Evolutionary conservation across 2,797 vertebrate genomes (phyloP).

Genomic region (Hippopotamyrus pictus): DNA sequence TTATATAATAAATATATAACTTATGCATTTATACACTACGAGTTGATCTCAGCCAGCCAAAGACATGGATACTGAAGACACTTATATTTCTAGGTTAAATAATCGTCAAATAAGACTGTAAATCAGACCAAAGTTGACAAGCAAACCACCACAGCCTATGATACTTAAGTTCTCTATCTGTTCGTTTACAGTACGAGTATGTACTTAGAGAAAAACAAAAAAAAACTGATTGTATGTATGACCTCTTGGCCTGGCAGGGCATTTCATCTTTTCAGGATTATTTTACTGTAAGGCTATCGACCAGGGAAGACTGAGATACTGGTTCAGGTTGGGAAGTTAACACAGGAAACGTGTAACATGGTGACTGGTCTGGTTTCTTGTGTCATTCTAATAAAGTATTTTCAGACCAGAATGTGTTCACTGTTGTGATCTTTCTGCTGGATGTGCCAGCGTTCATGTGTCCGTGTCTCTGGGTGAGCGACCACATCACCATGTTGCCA

Average conservation of each 20-base stretch:
- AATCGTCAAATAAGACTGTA: constrained; percentile 24
- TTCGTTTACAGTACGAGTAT: constrained; percentile 80
- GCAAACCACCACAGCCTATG: constrained; percentile 71
- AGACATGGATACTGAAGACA: constrained; percentile 50
- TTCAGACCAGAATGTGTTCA: constrained; percentile 32
- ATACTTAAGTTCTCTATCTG: constrained; percentile 75
- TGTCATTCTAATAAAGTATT: constrained; percentile 48
- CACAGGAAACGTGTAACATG: constrained; percentile 39
- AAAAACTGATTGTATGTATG: constrained; percentile 73
- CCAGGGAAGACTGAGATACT: constrained; percentile 30
- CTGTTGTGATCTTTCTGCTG: background rate
- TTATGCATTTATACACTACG: constrained; percentile 94
- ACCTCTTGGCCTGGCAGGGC: constrained; percentile 74
- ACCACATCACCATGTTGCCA: constrained; percentile 18
- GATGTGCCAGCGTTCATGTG: background rate
- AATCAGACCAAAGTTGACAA: constrained; percentile 46
- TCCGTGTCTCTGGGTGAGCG: background rate
- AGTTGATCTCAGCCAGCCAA: constrained; percentile 89
- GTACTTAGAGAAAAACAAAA: constrained; percentile 59
- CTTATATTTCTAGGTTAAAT: constrained; percentile 33
- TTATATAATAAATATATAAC: constrained; percentile 89
- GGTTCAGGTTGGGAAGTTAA: constrained; percentile 35
- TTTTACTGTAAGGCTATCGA: constrained; percentile 19
- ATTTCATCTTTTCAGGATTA: constrained; percentile 43
- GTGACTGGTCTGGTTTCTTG: constrained; percentile 47